Evolutionary conservation across 2,888 invertebrate genomes (phyloP), one percentile per base, ranked within the genome.

Genomic region (Cyclophora punctaria): DNA sequence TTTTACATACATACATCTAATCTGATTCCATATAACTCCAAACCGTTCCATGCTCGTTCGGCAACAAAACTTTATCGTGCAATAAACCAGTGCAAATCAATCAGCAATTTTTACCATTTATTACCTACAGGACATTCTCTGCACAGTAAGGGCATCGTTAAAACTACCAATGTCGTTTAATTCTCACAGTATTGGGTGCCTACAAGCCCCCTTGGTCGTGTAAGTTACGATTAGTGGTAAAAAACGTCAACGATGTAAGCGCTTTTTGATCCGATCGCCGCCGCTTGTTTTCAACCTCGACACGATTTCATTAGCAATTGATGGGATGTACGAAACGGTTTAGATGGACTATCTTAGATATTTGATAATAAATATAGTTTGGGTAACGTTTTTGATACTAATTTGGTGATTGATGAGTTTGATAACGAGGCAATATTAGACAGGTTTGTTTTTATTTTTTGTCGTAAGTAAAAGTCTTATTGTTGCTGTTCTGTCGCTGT

Each of bases 221-320:
- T 78, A 78, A 74, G 71, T 78, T 71, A 77, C 74, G 79, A 78
- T 80, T 79, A 80, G 73, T 69, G 62, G 68, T 68, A 75, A 79
- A 81, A 78, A 80, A 74, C 64, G 63, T 55, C 60, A 60, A 66
- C 61, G 66, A 62, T 64, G 74, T 80, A 80, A 81, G 76, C 80
- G 75, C 74, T 80, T 82, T 82, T 79, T 80, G 80, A 80, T 80
- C 78, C 73, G 77, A 75, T 75, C 73, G 63, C 66, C 65, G 60
- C 66, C 57, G 69, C 71, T 73, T 78, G 75, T 79, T 78, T 74
- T 73, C 70, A 66, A 68, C 67, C 63, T 65, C 64, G 69, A 75
- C 76, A 73, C 72, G 79, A 81, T 80, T 81, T 81, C 80, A 81
- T 81, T 81, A 80, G 75, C 67, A 63, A 62, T 52, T 50, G 59